phyloP scores from a whole-genome alignment of 2,888 invertebrate species.

The Amphipoea lucens region DNA sequence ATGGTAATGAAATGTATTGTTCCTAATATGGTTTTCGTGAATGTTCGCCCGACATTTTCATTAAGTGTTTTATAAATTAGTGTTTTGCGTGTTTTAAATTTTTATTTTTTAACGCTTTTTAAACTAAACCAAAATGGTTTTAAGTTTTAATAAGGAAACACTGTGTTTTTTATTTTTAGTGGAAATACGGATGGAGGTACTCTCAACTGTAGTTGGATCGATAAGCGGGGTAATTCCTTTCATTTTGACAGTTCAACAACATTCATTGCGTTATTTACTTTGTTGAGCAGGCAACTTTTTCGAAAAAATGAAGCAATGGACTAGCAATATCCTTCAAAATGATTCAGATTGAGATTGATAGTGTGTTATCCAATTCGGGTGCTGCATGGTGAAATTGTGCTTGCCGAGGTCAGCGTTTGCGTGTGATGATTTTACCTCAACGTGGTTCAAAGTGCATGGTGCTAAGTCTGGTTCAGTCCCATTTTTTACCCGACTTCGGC shows the following conservation, averaged over 20 bases:
- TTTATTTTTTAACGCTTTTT: not conserved
- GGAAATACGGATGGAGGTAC: not conserved
- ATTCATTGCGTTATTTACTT: too few relatives aligned
- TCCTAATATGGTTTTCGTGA: slow-evolving; percentile 27
- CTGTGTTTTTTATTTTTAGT: not conserved
- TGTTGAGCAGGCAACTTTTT: too few relatives aligned
- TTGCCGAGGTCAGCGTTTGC: not conserved
- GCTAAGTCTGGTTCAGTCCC: not conserved
- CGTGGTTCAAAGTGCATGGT: not conserved
- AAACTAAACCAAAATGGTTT: not conserved
- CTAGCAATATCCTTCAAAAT: too few relatives aligned
- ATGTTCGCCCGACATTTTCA: slow-evolving; percentile 13
- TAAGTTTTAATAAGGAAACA: not conserved
- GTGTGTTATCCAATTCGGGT: too few relatives aligned
- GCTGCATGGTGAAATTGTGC: not conserved
- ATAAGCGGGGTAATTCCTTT: too few relatives aligned
- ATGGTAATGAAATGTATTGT: slow-evolving; percentile 26
- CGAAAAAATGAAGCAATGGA: too few relatives aligned
- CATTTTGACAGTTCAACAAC: too few relatives aligned
- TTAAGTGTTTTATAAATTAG: not conserved
- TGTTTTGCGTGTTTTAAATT: not conserved
- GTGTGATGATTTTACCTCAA: not conserved
- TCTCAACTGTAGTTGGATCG: not conserved
- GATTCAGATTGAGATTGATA: too few relatives aligned
- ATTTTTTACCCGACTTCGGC: not conserved